phyloP scores from a whole-genome alignment of 2,113 vertebrate species.

The Procapra przewalskii region DNA sequence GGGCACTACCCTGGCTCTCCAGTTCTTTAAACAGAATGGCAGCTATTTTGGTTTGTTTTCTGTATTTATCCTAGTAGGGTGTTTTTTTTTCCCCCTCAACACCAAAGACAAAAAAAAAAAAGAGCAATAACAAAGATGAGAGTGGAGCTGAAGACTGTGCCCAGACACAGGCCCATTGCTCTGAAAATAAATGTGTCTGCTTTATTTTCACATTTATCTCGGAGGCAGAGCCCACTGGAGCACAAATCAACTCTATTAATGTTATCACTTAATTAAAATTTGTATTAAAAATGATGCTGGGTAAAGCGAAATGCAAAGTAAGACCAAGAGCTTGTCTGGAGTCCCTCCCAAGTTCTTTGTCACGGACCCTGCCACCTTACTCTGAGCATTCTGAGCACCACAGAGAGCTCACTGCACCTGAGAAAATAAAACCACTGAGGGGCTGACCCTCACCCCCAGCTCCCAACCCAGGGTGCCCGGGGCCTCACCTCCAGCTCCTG shows the following conservation, averaged over 20 bases:
- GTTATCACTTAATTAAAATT: constrained; percentile 51
- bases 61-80: background rate
- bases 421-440: background rate
- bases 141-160: background rate
- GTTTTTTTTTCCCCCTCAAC: rapidly evolving
- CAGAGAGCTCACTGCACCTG: background rate
- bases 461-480: background rate
- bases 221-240: constrained; percentile 19
- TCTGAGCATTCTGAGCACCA: rapidly evolving
- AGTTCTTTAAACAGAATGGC: background rate
- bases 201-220: constrained; percentile 22
- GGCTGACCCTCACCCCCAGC: background rate
- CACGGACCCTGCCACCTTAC: background rate
- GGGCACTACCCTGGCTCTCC: background rate
- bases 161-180: background rate
- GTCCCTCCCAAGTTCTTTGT: background rate
- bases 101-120: background rate
- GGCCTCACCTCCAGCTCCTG: constrained; percentile 95
- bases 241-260: constrained; percentile 43
- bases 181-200: constrained; percentile 13
- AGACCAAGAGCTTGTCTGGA: background rate
- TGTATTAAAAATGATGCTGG: constrained; percentile 17
- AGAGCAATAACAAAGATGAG: background rate
- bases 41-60: background rate
- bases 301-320: constrained; percentile 16